Conservation (phyloP, 2,888 invertebrate genomes). For the Spodoptera littoralis region DNA sequence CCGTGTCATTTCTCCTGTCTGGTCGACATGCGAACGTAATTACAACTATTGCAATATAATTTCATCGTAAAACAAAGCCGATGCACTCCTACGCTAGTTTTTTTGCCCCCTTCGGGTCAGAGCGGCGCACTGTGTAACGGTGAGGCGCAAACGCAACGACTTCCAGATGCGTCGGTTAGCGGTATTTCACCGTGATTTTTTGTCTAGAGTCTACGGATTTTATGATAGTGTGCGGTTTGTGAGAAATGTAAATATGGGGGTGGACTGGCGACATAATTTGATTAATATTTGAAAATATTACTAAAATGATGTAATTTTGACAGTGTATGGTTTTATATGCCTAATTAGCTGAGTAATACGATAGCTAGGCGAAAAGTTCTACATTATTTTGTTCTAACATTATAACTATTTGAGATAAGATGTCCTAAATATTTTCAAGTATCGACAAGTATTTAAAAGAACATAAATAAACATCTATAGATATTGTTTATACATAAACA, state of each 20-base stretch:
- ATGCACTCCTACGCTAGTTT: constrained; percentile 76
- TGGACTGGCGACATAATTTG: constrained; percentile 11
- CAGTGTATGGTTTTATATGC: not conserved
- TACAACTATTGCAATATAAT: constrained; percentile 71
- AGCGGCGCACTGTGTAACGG: constrained; percentile 75
- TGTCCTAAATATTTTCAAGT: too few relatives aligned
- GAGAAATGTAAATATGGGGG: constrained; percentile 62
- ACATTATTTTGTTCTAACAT: too few relatives aligned
- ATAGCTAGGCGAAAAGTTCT: too few relatives aligned
- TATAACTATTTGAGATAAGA: too few relatives aligned
- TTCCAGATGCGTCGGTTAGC: constrained; percentile 86
- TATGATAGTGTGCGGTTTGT: constrained; percentile 66
- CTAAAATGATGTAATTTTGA: too few relatives aligned
- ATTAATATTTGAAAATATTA: constrained; percentile 3
- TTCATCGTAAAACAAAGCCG: constrained; percentile 71
- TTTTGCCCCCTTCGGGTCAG: constrained; percentile 69
- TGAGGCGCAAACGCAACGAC: constrained; percentile 80
- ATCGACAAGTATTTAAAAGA: constrained; percentile 1
- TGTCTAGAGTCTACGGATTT: constrained; percentile 66
- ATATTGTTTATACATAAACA: constrained; percentile 27
- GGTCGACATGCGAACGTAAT: constrained; percentile 73
- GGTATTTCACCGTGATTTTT: constrained; percentile 82
- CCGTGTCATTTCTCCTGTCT: constrained; percentile 69
- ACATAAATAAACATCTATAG: constrained; percentile 2
- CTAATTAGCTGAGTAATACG: not conserved